These are phyloP conservation scores for Balanococcus diminutus DNA, from an alignment of 2,888 invertebrate genomes.

Conservation along the genomic window DNA sequence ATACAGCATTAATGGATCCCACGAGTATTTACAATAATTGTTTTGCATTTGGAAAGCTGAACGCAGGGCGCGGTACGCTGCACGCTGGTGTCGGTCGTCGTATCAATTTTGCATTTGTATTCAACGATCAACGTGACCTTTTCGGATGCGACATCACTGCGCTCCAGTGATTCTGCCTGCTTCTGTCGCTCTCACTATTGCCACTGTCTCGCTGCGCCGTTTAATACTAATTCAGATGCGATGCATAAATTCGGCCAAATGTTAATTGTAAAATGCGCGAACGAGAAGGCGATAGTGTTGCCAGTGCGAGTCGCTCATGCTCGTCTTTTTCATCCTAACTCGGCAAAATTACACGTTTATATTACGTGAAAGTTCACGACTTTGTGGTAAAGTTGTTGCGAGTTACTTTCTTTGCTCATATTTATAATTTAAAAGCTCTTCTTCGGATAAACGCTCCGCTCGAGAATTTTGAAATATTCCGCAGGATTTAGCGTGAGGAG, in stretches of 20 bases:
- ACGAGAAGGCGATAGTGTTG: background rate
- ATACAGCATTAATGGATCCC: conserved; percentile 35
- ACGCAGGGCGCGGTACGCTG: background rate
- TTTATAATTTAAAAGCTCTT: too few species aligned
- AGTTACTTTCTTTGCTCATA: too few species aligned
- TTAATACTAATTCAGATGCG: conserved; percentile 22
- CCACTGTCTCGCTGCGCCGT: background rate
- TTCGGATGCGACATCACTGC: background rate
- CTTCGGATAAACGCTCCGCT: too few species aligned
- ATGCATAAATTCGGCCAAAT: conserved; percentile 31
- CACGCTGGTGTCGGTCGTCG: background rate
- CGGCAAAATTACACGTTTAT: too few species aligned
- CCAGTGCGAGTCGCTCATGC: background rate
- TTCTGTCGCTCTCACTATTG: background rate
- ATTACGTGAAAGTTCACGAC: too few species aligned
- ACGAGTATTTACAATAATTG: conserved; percentile 34
- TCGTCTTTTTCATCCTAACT: background rate
- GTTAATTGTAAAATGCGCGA: conserved; percentile 9
- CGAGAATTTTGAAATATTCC: too few species aligned
- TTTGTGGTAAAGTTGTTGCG: too few species aligned
- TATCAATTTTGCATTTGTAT: conserved; percentile 39
- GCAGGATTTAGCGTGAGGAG: too few species aligned
- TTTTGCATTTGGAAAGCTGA: conserved; percentile 8
- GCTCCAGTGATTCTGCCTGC: background rate
- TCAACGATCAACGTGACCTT: conserved; percentile 42